Percentiles rank a stretch among this genome's conserved stretches.
phyloP scores from a whole-genome alignment of 2,113 vertebrate genomes.

The Sisor rabdophorus region DNA sequence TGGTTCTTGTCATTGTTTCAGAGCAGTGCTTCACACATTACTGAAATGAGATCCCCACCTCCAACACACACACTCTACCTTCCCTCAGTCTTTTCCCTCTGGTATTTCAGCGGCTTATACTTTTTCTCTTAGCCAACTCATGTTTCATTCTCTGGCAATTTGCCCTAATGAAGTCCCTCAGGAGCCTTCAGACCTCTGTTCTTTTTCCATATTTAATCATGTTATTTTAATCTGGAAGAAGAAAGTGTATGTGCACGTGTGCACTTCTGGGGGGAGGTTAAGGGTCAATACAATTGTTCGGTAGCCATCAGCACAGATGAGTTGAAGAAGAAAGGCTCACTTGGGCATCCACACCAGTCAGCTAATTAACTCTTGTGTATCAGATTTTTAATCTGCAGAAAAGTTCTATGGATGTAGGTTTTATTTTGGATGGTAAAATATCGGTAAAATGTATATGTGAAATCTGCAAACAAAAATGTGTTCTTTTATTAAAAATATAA shows the following conservation, averaged over 20 bases:
- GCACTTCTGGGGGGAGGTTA: constrained; percentile 6
- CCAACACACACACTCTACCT: neutral
- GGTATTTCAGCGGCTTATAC: constrained; percentile 82
- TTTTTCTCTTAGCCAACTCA: constrained; percentile 89
- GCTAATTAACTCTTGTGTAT: constrained; percentile 44
- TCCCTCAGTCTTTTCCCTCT: constrained; percentile 74
- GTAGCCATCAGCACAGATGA: constrained; percentile 64
- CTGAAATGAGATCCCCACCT: constrained; percentile 54
- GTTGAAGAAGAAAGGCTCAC: constrained; percentile 49
- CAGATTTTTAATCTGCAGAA: constrained; percentile 6
- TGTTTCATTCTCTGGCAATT: constrained; percentile 99
- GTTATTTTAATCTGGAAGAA: constrained; percentile 87
- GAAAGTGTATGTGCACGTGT: constrained; percentile 60
- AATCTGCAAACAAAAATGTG: too few species aligned
- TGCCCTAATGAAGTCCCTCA: constrained; percentile 98
- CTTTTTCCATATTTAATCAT: constrained; percentile 93
- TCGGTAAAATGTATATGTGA: too few species aligned
- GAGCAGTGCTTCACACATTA: constrained; percentile 82
- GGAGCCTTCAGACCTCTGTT: constrained; percentile 88
- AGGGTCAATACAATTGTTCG: constrained; percentile 70
- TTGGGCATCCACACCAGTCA: constrained; percentile 38
- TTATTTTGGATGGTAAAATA: too few species aligned
- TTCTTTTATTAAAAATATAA: too few species aligned
- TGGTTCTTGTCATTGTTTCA: constrained; percentile 75
- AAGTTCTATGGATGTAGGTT: neutral